phyloP scores from a whole-genome alignment of 2,113 vertebrate genomes.

The Aegotheles bennettii region DNA sequence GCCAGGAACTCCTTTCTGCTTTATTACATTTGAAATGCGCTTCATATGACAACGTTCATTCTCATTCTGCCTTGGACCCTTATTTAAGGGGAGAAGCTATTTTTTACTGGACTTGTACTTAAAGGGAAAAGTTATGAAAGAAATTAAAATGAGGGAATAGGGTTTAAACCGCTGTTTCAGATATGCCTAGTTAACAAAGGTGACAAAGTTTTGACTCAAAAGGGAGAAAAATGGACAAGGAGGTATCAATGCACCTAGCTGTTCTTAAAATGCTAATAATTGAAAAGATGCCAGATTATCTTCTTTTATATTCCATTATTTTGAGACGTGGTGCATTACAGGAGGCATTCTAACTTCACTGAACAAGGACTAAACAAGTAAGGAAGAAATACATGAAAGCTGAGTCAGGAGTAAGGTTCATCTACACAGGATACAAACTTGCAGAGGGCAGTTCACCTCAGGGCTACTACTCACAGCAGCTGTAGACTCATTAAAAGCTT shows the following conservation, averaged over 20 bases:
- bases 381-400: not conserved
- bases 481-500: constrained; percentile 3
- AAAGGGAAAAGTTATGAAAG: constrained; percentile 49
- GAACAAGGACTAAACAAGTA: not conserved
- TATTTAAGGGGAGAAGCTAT: constrained; percentile 50
- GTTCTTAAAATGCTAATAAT: constrained; percentile 16
- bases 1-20: constrained; percentile 82
- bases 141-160: constrained; percentile 39
- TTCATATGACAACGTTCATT: constrained; percentile 73
- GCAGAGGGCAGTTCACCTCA: not conserved
- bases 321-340: not conserved
- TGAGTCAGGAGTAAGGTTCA: not conserved
- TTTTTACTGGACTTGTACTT: constrained; percentile 44
- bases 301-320: constrained; percentile 42
- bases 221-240: not conserved
- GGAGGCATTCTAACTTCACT: not conserved
- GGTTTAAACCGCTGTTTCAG: constrained; percentile 30
- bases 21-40: constrained; percentile 73
- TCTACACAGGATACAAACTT: not conserved
- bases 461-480: not conserved
- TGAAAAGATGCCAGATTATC: not conserved
- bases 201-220: constrained; percentile 33
- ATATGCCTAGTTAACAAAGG: constrained; percentile 27
- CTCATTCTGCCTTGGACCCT: constrained; percentile 54
- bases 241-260: not conserved